Evolutionary conservation across 2,888 invertebrate genomes (phyloP).

Genomic region (Palloptera scutellata): DNA sequence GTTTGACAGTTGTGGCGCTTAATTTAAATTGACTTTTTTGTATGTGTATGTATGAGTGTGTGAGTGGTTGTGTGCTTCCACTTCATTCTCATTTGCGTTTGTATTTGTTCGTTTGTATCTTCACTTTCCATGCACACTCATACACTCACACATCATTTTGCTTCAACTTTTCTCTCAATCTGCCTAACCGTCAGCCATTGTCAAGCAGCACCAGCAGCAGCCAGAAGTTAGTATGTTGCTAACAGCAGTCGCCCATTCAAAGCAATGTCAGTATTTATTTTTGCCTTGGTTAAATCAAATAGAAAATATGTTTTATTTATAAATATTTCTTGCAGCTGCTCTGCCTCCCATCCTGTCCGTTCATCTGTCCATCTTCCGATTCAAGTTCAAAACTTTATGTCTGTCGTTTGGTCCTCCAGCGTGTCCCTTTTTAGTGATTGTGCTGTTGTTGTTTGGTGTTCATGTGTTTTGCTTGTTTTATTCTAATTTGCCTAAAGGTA

Average conservation of each 20-base stretch:
- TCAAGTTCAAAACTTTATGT: no score
- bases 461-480: conserved; percentile 7
- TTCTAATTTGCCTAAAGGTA: conserved; percentile 32
- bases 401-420: no score
- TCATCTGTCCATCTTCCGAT: no score
- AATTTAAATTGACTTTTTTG: conserved; percentile 31
- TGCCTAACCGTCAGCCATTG: conserved; percentile 3
- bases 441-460: conserved; percentile 1
- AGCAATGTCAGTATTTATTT: no score
- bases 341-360: no score
- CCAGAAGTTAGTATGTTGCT: no score
- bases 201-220: conserved; percentile 13
- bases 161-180: no score
- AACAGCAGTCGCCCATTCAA: no score
- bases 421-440: not conserved
- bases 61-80: not conserved
- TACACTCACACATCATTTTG: no score
- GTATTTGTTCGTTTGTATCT: no score
- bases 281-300: conserved; percentile 2
- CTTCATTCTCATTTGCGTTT: not conserved
- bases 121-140: no score
- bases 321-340: conserved; percentile 7
- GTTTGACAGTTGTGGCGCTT: conserved; percentile 32
- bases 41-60: not conserved
- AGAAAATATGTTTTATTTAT: conserved; percentile 15